Percentiles rank a stretch among this genome's conserved stretches.
phyloP scores from a whole-genome alignment of 2,888 invertebrate species.

The Heliconius cydno region DNA sequence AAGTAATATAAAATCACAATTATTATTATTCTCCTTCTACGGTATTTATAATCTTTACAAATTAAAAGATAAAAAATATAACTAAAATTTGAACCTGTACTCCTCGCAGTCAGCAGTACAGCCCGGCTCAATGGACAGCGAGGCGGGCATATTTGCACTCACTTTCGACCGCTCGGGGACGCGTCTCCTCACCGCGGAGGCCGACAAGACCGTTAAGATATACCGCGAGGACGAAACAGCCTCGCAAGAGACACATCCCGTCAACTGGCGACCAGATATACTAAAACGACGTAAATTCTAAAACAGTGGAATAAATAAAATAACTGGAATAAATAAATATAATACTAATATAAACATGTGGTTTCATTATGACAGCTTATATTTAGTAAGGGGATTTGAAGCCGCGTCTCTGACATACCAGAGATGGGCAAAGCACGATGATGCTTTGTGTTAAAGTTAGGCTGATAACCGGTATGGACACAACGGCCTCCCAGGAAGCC shows the following conservation, averaged over 20 bases:
- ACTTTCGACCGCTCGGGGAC: slow-evolving; percentile 97
- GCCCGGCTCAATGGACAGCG: slow-evolving; percentile 99
- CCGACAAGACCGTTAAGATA: slow-evolving; percentile 99
- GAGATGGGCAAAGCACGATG: too few relatives aligned
- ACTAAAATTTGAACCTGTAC: not conserved
- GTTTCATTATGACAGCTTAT: not conserved
- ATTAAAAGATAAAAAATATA: too few relatives aligned
- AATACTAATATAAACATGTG: not conserved
- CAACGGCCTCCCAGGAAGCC: not conserved
- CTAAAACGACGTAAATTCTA: slow-evolving; percentile 95
- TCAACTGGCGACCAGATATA: slow-evolving; percentile 99
- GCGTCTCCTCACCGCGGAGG: slow-evolving; percentile 97
- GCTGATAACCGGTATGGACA: too few relatives aligned
- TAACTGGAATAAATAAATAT: too few relatives aligned
- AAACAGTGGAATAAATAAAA: slow-evolving; percentile 47
- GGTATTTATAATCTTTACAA: too few relatives aligned
- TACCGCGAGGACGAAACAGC: slow-evolving; percentile 99
- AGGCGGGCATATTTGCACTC: slow-evolving; percentile 98
- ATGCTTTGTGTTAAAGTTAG: too few relatives aligned
- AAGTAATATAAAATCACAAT: too few relatives aligned
- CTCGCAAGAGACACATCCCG: slow-evolving; percentile 97
- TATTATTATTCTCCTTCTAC: too few relatives aligned
- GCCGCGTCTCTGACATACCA: too few relatives aligned
- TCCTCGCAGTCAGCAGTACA: slow-evolving; percentile 92
- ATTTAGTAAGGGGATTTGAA: too few relatives aligned